Evolutionary conservation across 2,888 invertebrate genomes (phyloP), one percentile per base, ranked within the genome.

Genomic region (Strigamia transsilvanica): DNA sequence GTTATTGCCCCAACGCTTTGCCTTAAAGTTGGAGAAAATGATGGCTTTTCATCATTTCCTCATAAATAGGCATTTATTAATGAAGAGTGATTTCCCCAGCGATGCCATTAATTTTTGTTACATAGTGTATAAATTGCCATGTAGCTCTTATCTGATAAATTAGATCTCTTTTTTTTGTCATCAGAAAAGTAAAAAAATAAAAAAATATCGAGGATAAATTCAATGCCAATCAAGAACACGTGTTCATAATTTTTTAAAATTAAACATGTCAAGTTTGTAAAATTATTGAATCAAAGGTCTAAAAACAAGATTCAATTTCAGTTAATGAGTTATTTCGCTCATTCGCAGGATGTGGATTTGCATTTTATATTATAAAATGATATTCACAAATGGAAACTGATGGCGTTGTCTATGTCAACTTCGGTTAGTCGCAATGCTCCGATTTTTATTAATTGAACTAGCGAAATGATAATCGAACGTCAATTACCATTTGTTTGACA

Each of bases 1-100:
- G 73, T 73, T 73, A 73, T 32, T 23, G 73, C 27, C 12, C 27
- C 15, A 12, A 27, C 15, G 73, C 27, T 32, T 73, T 27, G 10
- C 27, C 73, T 23, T 73, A 73, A 32, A 73, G 27, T 73, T 32
- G 0, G 73, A 27, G 73, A 73, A 73, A 73, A 27, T 73, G 73
- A 73, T 73, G 32, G 73, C 73, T 73, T 73, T 73, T 73, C 73
- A 73, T 73, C 73, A 73, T 73, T 73, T 27, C 73, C 73, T 73
- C 73, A 73, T 73, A 73, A 73, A 73, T 73, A 32, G 27, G 73
- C 73, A 73, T 73, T 32, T 73, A 73, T 73, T 73, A 73, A 73
- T 73, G 73, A 73, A 73, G 73, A 73, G 73, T 73, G 73, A 73
- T 73, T 73, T 73, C 73, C 73, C 73, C 23, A n/a, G 73, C 73